phyloP scores from a whole-genome alignment of 2,797 vertebrate species.

The Clarias fuscus region DNA sequence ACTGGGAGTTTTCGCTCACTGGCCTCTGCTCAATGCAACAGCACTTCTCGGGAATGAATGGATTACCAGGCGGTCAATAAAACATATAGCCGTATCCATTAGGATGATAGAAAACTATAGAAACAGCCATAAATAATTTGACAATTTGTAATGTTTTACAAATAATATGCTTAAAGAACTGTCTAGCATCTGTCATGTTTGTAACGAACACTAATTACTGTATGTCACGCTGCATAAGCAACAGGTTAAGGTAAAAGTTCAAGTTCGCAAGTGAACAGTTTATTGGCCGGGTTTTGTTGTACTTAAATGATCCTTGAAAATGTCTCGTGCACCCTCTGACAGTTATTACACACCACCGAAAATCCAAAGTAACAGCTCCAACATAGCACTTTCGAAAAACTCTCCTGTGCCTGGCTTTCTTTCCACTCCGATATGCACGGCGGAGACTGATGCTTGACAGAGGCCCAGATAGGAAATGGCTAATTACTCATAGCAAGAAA shows the following conservation, averaged over 20 bases:
- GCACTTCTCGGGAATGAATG: conserved; percentile 32
- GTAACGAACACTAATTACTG: not conserved
- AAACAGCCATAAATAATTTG: not conserved
- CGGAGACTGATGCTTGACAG: conserved; percentile 17
- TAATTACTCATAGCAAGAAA: conserved; percentile 38
- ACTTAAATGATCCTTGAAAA: not conserved
- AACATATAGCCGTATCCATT: not conserved
- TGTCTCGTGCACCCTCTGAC: not conserved
- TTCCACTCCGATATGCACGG: not conserved
- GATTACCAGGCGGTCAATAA: conserved; percentile 6
- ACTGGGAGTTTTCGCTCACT: conserved; percentile 32
- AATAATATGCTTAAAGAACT: not conserved
- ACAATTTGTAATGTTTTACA: not conserved
- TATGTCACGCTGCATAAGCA: not conserved
- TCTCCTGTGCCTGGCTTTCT: conserved; percentile 3
- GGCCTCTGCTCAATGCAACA: conserved; percentile 42
- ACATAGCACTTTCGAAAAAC: conserved; percentile 10
- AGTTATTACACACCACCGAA: conserved; percentile 16
- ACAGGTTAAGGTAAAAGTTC: not conserved
- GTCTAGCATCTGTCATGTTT: too few relatives aligned
- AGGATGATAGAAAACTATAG: not conserved
- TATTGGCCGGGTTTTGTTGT: not conserved
- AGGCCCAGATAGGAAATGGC: conserved; percentile 27
- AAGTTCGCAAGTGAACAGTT: not conserved
- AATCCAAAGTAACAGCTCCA: conserved; percentile 32